These are phyloP conservation scores for Machaerirhynchus nigripectus DNA, from an alignment of 2,113 vertebrate genomes.

Conservation along the genomic window DNA sequence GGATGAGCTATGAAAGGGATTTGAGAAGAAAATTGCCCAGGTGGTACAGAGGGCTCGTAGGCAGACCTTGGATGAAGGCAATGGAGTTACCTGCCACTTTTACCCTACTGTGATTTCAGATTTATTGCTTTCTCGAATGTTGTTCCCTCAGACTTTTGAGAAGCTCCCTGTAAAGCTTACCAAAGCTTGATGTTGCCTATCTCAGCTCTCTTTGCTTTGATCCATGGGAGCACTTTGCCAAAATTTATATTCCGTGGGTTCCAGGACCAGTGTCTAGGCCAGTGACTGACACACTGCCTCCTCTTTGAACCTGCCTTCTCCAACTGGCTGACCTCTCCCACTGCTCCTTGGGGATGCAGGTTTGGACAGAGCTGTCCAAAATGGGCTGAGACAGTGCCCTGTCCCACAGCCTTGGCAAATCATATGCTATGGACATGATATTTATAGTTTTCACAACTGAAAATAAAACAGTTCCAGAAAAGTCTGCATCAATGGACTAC, in stretches of 20 bases:
- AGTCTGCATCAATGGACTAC: neutral
- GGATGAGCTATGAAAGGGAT: neutral
- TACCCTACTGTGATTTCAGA: neutral
- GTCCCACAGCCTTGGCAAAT: neutral
- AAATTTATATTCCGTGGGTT: neutral
- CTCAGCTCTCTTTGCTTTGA: neutral
- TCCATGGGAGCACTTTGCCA: neutral
- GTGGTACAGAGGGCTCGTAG: neutral
- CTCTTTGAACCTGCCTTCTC: neutral
- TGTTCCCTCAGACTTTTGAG: neutral
- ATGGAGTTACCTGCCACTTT: neutral
- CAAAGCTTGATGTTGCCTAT: neutral
- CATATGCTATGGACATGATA: rapidly evolving
- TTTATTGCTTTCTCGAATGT: neutral
- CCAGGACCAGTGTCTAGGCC: neutral
- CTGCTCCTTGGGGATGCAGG: neutral
- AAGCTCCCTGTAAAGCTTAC: neutral
- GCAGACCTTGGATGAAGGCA: neutral
- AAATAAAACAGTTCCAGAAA: neutral
- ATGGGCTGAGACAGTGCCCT: neutral
- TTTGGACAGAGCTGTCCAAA: neutral
- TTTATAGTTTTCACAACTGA: neutral
- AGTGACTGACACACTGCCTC: neutral
- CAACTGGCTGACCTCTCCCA: rapidly evolving
- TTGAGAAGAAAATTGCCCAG: neutral